These are phyloP conservation scores for Anneissia japonica DNA, from an alignment of 35 echinoderm and acorn worm species.

Conservation along the genomic window DNA sequence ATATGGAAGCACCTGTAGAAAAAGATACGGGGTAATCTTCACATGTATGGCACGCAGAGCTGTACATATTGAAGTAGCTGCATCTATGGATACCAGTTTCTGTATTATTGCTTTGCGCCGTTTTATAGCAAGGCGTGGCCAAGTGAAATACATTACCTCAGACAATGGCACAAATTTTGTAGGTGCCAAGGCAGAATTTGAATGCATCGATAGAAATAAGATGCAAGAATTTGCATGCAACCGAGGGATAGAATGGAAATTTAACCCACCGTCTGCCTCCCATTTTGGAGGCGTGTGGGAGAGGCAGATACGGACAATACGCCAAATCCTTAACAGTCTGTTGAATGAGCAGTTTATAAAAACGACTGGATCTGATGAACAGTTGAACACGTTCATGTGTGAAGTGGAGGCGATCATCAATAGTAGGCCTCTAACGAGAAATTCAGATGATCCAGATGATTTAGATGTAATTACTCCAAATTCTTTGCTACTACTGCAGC, in stretches of 20 bases:
- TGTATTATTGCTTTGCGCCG: too few species aligned
- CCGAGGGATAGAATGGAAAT: conserved; percentile 28
- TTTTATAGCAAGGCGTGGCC: too few species aligned
- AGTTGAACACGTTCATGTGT: conserved; percentile 37
- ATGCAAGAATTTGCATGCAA: too few species aligned
- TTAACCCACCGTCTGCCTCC: conserved; percentile 47
- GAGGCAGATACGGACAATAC: conserved; percentile 46
- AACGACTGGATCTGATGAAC: background rate
- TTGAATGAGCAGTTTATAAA: conserved; percentile 10
- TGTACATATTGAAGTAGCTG: too few species aligned
- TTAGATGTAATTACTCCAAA: conserved; percentile 40
- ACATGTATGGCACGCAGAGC: too few species aligned
- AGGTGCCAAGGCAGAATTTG: too few species aligned
- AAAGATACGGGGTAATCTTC: too few species aligned
- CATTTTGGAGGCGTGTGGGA: conserved; percentile 56
- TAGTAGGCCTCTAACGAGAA: conserved; percentile 23
- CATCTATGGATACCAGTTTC: too few species aligned
- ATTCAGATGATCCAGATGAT: conserved; percentile 56
- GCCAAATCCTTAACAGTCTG: conserved; percentile 11
- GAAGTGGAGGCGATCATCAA: conserved; percentile 49
- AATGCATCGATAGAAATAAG: too few species aligned
- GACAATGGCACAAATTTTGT: too few species aligned
- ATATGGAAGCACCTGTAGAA: too few species aligned
- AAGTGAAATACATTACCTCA: too few species aligned
- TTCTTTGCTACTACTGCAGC: conserved; percentile 31